phyloP scores from a whole-genome alignment of 2,797 vertebrate species.

The Tenualosa thibaudeaui region DNA sequence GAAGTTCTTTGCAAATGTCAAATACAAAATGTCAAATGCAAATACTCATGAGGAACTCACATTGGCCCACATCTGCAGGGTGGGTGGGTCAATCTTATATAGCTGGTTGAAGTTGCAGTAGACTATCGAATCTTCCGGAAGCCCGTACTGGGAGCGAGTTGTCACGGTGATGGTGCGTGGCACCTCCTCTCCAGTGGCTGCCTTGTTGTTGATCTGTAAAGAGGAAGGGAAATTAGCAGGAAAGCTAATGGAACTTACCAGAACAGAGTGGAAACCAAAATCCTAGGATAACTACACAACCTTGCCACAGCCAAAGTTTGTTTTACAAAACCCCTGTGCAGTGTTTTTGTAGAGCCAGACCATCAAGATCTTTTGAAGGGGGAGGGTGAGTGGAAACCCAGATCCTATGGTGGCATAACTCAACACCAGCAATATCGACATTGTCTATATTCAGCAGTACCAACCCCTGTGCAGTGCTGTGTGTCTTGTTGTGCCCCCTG shows the following conservation, averaged over 20 bases:
- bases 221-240: neutral
- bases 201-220: constrained; percentile 95
- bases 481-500: neutral
- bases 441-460: neutral
- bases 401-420: too few relatives aligned
- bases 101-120: constrained; percentile 99
- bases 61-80: constrained; percentile 98
- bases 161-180: constrained; percentile 96
- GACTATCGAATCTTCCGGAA: constrained; percentile 96
- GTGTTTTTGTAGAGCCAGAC: too few relatives aligned
- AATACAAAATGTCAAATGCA: too few relatives aligned
- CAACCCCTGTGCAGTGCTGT: neutral
- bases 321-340: too few relatives aligned
- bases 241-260: neutral
- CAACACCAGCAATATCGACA: too few relatives aligned
- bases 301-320: too few relatives aligned
- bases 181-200: constrained; percentile 96
- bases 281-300: too few relatives aligned
- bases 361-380: too few relatives aligned
- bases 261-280: too few relatives aligned
- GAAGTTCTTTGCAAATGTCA: too few relatives aligned
- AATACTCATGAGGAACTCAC: constrained; percentile 71
- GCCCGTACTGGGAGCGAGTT: constrained; percentile 97
- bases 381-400: too few relatives aligned
- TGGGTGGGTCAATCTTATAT: constrained; percentile 97